These are phyloP conservation scores for Sylvietta virens DNA, from an alignment of 2,113 vertebrate genomes.

Conservation along the genomic window DNA sequence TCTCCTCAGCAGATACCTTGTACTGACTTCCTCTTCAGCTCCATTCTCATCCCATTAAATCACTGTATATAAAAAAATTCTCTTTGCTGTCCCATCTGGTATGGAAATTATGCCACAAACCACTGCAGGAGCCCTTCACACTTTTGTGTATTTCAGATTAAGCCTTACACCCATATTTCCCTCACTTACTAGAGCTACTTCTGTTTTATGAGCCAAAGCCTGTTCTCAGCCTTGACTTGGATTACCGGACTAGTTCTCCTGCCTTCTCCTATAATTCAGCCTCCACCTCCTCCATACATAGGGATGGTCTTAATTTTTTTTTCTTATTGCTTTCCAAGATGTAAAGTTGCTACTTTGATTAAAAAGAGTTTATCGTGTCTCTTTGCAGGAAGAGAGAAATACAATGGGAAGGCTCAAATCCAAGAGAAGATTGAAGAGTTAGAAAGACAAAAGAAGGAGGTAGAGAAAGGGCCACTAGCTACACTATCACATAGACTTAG, in stretches of 20 bases:
- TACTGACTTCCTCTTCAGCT: background rate
- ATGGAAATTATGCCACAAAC: background rate
- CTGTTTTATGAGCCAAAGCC: background rate
- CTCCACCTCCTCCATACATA: background rate
- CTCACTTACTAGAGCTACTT: background rate
- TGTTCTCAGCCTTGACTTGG: background rate
- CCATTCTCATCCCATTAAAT: background rate
- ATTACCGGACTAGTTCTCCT: background rate
- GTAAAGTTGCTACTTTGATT: background rate
- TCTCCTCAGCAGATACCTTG: background rate
- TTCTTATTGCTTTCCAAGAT: background rate
- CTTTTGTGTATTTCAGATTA: background rate
- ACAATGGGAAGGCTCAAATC: background rate
- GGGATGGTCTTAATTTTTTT: background rate
- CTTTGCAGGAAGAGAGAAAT: background rate
- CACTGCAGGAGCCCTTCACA: background rate
- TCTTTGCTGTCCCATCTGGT: background rate
- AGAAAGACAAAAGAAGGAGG: background rate
- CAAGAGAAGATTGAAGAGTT: background rate
- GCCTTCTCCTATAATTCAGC: background rate
- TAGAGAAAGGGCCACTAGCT: background rate
- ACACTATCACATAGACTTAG: background rate
- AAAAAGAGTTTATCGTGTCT: accelerated
- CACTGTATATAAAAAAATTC: background rate
- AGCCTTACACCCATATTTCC: background rate